phyloP scores from a whole-genome alignment of 2,113 vertebrate species.

The Plectropomus leopardus region DNA sequence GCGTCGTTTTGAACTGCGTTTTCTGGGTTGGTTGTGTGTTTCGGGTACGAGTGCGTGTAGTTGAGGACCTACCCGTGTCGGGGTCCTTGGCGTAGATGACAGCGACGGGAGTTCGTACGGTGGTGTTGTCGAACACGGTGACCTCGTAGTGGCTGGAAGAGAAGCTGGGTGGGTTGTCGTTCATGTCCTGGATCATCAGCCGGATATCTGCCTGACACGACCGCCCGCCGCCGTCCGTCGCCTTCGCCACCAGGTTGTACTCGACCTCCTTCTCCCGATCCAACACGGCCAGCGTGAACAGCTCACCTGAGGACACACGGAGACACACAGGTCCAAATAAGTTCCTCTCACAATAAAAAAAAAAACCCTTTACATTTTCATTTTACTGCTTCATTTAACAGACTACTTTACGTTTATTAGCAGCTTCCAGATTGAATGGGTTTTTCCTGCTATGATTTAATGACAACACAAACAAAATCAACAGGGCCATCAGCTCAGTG shows the following conservation, averaged over 20 bases:
- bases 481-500: background rate
- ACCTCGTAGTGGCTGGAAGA: slow-evolving; percentile 91
- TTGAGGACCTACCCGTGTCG: slow-evolving; percentile 88
- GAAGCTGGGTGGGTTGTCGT: slow-evolving; percentile 93
- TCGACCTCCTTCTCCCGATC: slow-evolving; percentile 89
- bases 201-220: slow-evolving; percentile 93
- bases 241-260: slow-evolving; percentile 91
- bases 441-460: no score
- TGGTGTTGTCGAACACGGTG: slow-evolving; percentile 96
- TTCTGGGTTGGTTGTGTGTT: no score
- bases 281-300: slow-evolving; percentile 88
- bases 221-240: slow-evolving; percentile 93
- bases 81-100: slow-evolving; percentile 94
- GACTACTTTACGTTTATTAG: no score
- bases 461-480: no score
- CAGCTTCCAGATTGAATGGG: background rate
- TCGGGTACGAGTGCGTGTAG: no score
- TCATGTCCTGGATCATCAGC: slow-evolving; percentile 90
- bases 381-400: background rate
- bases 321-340: background rate
- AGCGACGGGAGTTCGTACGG: slow-evolving; percentile 91
- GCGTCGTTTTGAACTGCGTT: no score
- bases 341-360: no score
- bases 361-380: no score
- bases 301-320: slow-evolving; percentile 85